These are phyloP conservation scores for Apogon talboti DNA, from an alignment of 2,797 vertebrate species.

Conservation along the genomic window DNA sequence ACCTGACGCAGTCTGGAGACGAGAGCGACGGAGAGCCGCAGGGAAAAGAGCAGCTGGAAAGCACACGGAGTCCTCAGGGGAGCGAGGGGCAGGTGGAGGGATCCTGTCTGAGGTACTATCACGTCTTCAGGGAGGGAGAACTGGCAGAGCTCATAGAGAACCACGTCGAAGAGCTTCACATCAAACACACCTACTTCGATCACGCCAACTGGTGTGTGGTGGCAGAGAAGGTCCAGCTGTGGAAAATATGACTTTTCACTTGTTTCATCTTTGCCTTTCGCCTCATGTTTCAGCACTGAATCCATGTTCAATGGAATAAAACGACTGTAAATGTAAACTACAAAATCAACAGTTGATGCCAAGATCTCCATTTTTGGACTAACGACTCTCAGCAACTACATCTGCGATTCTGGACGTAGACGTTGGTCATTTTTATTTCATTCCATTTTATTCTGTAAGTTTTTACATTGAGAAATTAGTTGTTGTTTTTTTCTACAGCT, in stretches of 20 bases:
- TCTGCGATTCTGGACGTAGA: too few species aligned
- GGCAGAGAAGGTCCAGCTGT: slow-evolving; percentile 80
- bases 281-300: slow-evolving; percentile 53
- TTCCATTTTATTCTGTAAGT: too few species aligned
- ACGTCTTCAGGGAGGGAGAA: slow-evolving; percentile 84
- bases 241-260: slow-evolving; percentile 72
- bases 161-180: slow-evolving; percentile 78
- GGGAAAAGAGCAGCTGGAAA: slow-evolving; percentile 50
- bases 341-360: slow-evolving; percentile 15
- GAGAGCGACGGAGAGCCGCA: slow-evolving; percentile 28
- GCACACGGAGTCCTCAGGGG: slow-evolving; percentile 62
- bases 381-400: too few species aligned
- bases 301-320: slow-evolving; percentile 5
- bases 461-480: too few species aligned
- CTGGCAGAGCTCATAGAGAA: slow-evolving; percentile 77
- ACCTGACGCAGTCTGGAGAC: slow-evolving; percentile 41
- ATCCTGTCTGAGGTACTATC: slow-evolving; percentile 82
- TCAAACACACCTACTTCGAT: slow-evolving; percentile 82
- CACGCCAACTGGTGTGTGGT: slow-evolving; percentile 83
- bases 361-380: too few species aligned
- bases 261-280: slow-evolving; percentile 36
- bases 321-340: slow-evolving; percentile 4
- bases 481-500: neutral
- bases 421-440: too few species aligned
- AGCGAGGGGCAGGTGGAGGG: slow-evolving; percentile 55